phyloP scores from a whole-genome alignment of 2,797 vertebrate genomes.

The Amazona ochrocephala region DNA sequence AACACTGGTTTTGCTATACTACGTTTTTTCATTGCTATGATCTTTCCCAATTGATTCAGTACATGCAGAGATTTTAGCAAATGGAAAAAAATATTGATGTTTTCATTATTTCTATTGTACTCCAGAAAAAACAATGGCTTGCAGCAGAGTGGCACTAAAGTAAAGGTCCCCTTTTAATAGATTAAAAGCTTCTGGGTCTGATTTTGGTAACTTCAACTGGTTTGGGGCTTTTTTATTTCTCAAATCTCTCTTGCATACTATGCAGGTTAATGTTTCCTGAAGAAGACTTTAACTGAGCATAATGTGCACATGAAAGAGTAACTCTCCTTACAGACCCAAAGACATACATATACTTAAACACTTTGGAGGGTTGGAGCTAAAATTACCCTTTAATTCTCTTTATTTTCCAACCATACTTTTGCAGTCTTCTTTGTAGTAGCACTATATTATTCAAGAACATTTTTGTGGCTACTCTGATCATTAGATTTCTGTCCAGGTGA shows the following conservation, averaged over 20 bases:
- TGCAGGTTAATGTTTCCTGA: not conserved
- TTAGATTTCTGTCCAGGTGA: not conserved
- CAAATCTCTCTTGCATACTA: not conserved
- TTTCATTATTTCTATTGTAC: not conserved
- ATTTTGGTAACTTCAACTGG: not conserved
- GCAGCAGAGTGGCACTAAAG: not conserved
- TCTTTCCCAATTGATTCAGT: not conserved
- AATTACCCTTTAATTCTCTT: not conserved
- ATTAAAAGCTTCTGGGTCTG: not conserved
- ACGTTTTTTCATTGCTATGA: not conserved
- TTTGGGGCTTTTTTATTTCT: not conserved
- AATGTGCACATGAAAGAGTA: not conserved
- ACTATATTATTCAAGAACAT: not conserved
- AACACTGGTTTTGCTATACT: not conserved
- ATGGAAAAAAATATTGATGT: not conserved
- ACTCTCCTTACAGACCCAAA: not conserved
- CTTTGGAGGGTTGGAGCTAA: not conserved
- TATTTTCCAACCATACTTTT: not conserved
- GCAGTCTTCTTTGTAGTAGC: not conserved
- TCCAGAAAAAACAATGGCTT: not conserved
- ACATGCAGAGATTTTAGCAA: not conserved
- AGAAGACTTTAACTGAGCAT: not conserved
- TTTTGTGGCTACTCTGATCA: not conserved
- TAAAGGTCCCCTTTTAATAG: not conserved
- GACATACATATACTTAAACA: not conserved